These are phyloP conservation scores for Lithobates pipiens DNA, from an alignment of 2,797 vertebrate genomes.

Conservation along the genomic window DNA sequence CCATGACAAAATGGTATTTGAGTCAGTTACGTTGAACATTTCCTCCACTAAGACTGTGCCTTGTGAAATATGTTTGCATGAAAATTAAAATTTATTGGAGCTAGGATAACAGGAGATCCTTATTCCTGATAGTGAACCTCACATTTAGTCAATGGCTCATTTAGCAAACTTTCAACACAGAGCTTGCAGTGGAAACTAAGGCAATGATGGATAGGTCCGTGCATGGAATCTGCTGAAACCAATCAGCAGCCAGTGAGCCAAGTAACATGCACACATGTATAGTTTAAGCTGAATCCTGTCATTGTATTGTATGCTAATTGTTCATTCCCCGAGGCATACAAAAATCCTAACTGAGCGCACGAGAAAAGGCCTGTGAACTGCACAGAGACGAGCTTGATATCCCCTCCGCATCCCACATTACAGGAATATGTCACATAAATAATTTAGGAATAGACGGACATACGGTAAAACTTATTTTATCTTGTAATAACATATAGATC, in stretches of 20 bases:
- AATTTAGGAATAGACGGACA: not conserved
- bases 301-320: slow-evolving; percentile 28
- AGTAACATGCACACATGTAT: slow-evolving; percentile 26
- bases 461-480: not conserved
- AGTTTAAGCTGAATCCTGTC: slow-evolving; percentile 16
- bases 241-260: slow-evolving; percentile 3
- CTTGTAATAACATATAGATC: not conserved
- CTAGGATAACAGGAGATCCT: not conserved
- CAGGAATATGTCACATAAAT: not conserved
- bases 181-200: not conserved
- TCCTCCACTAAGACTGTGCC: not conserved
- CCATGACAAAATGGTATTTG: not conserved
- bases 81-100: not conserved
- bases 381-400: slow-evolving; percentile 1
- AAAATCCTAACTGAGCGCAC: not conserved
- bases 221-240: not conserved
- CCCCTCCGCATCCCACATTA: not conserved
- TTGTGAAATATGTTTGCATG: not conserved
- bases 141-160: not conserved
- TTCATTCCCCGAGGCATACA: slow-evolving; percentile 26
- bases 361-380: not conserved
- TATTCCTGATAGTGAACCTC: not conserved
- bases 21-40: not conserved
- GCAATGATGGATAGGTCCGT: slow-evolving; percentile 26
- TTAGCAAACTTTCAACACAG: slow-evolving; percentile 19